Conservation (phyloP, 2,888 invertebrate species). For the Ptycholaimellus sp. region DNA sequence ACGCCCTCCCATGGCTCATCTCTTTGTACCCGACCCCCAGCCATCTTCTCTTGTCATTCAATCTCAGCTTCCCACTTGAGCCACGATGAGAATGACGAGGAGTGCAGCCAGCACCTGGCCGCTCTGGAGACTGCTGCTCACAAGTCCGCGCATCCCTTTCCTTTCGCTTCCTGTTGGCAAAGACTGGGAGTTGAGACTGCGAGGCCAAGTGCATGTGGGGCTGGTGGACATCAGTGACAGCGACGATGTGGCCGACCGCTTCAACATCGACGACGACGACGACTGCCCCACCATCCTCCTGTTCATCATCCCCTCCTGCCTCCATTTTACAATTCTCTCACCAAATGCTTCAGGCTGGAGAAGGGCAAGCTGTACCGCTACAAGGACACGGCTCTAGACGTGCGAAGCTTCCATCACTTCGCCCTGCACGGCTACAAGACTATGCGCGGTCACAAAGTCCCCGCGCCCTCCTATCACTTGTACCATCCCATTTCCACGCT, state of each 20-base stretch:
- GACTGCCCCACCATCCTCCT: constrained; percentile 7
- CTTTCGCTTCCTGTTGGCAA: no score
- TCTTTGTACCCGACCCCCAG: no score
- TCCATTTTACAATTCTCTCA: background rate
- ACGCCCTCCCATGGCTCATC: constrained; percentile 6
- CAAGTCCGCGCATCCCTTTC: constrained; percentile 4
- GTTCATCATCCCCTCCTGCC: background rate
- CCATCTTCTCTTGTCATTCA: no score
- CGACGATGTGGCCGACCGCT: constrained; percentile 8
- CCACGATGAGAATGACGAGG: constrained; percentile 3
- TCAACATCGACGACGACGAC: constrained; percentile 6
- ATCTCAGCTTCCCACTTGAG: no score
- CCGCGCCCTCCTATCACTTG: no score
- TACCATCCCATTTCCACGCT: no score
- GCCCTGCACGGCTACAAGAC: constrained; percentile 7
- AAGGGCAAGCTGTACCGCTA: constrained; percentile 7
- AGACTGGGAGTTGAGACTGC: constrained; percentile 6
- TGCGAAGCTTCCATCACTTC: constrained; percentile 2
- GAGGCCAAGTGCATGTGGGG: constrained; percentile 6
- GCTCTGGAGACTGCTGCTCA: constrained; percentile 7
- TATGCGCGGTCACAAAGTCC: constrained; percentile 5
- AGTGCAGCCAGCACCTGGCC: constrained; percentile 3
- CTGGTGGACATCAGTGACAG: constrained; percentile 6
- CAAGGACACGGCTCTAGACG: constrained; percentile 4
- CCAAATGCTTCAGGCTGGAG: constrained; percentile 3